phyloP scores from a whole-genome alignment of 2,113 vertebrate species.

The Apodemus sylvaticus region DNA sequence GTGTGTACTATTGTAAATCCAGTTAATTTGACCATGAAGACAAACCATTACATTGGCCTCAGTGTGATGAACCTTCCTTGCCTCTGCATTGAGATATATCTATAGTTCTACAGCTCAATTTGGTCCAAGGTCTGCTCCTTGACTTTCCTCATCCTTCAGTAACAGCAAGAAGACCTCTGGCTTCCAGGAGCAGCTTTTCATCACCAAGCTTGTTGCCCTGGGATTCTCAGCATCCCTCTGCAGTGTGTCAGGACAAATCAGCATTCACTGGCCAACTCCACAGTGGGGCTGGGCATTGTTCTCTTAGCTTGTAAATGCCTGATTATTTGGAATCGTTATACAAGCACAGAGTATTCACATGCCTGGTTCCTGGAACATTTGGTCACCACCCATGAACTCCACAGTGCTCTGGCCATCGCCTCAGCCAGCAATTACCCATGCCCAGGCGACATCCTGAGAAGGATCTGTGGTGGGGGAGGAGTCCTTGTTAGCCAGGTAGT shows the following conservation, averaged over 20 bases:
- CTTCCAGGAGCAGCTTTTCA: neutral
- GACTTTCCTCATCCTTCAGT: neutral
- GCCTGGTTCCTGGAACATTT: neutral
- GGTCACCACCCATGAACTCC: neutral
- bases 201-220: neutral
- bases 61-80: neutral
- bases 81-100: neutral
- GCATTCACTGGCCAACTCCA: neutral
- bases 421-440: neutral
- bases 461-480: neutral
- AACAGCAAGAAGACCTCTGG: neutral
- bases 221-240: neutral
- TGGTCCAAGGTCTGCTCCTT: neutral
- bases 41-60: neutral
- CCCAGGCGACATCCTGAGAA: neutral
- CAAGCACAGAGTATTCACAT: neutral
- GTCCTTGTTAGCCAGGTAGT: neutral
- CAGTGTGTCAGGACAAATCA: neutral
- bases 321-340: neutral
- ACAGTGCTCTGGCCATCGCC: neutral
- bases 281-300: neutral
- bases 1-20: neutral
- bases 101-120: neutral
- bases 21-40: neutral
- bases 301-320: neutral